Base-by-base conservation (phyloP, 2,797 vertebrate species). In the Alectoris magna region DNA sequence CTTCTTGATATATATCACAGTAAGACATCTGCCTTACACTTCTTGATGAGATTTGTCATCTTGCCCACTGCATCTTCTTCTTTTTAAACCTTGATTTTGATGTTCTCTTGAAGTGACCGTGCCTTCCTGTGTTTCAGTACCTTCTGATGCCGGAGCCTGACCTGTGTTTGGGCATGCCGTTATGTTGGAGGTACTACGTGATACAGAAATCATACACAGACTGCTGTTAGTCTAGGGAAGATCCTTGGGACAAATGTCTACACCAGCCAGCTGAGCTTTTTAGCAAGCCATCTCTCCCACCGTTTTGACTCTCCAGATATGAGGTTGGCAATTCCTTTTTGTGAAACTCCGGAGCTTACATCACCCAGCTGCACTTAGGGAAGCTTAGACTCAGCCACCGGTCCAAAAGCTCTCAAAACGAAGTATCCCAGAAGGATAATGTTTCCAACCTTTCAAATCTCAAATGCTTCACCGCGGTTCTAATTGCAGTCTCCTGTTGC, bases 401-500 rank as follows among this genome's bases (percentile, higher is more conserved):
- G 76, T 69, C 88, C 62, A 31, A 88, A 79, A 81, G 56, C 59
- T 91, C 71, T 91, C 31, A 55, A 66, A 92, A 13, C 31, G 44
- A 91, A 94, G 15, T 43, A 71, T 95, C 84, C 85, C 77, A 77
- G 72, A 74, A 96, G 75, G 78, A 85, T 83, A 94, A 94, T 92
- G 74, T 79, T 80, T 78, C 53, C 69, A 96, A 53, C 76, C 72
- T 96, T 93, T 94, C 63, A 71, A 80, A 95, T 96, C 91, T 81
- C 84, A 71, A 89, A 91, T 63, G 79, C 29, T 87, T 95, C 91
- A n/a, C 82, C 93, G 87, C 34, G 15, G 60, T 86, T 95, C 79
- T 95, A 95, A 97, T 97, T 92, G 82, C 84, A 77, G 49, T 19
- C 67, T 96, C 84, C 77, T 70, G 89, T 90, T 66, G 73, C 94